Conservation (phyloP, 2,797 vertebrate species). For the Enteromius argenteus region DNA sequence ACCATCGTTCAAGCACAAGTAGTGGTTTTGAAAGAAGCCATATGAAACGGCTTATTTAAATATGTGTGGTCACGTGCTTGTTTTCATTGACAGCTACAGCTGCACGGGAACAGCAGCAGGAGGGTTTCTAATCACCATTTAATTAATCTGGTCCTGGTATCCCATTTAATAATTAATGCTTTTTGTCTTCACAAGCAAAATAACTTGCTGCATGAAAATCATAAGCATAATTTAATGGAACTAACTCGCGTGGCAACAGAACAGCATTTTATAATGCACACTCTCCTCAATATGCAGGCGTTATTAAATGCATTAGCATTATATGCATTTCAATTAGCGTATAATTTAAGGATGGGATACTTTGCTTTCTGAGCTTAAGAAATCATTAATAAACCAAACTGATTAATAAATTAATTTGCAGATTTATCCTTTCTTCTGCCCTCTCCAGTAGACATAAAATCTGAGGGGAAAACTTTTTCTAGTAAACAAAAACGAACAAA, state of each 20-base stretch:
- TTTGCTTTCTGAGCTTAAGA: conserved; percentile 9
- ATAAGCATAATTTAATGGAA: not conserved
- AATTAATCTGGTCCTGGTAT: conserved; percentile 20
- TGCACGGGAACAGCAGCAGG: not conserved
- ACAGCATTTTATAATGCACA: not conserved
- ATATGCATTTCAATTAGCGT: not conserved
- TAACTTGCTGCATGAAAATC: conserved; percentile 16
- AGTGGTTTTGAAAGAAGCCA: not conserved
- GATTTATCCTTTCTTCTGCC: not conserved
- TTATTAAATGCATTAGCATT: not conserved
- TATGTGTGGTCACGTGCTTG: not conserved
- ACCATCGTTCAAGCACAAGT: not conserved
- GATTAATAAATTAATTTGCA: conserved; percentile 7
- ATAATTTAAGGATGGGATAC: not conserved
- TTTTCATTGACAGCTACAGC: not conserved
- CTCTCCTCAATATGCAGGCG: not conserved
- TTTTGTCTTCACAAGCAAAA: not conserved
- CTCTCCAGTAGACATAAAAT: not conserved
- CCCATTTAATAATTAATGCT: conserved; percentile 22
- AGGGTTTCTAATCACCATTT: conserved; percentile 11
- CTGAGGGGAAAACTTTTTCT: not conserved
- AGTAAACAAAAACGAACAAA: not conserved
- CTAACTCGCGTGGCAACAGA: not conserved
- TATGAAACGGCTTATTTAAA: not conserved
- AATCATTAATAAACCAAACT: not conserved